These are phyloP conservation scores for Pempheris klunzingeri DNA, from an alignment of 2,797 vertebrate species.

Conservation along the genomic window DNA sequence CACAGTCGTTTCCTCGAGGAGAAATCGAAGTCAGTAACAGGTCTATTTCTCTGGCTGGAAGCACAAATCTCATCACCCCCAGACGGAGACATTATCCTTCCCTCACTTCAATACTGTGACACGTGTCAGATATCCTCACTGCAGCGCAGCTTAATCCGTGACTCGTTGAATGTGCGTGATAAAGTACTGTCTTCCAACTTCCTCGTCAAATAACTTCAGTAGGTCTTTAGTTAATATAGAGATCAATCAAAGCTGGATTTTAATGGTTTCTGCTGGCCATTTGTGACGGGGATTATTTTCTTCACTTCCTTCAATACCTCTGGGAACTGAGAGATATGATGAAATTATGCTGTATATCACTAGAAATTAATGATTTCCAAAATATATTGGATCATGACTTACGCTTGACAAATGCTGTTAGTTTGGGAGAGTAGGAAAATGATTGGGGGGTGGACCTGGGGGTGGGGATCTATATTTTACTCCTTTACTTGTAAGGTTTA, in stretches of 20 bases:
- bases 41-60: conserved; percentile 46
- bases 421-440: conserved; percentile 14
- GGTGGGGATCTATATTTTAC: not conserved
- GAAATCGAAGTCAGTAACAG: conserved; percentile 46
- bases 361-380: conserved; percentile 36
- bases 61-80: conserved; percentile 50
- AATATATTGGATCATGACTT: conserved; percentile 48
- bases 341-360: conserved; percentile 28
- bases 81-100: conserved; percentile 47
- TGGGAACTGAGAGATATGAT: conserved; percentile 39
- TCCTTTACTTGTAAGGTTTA: not conserved
- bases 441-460: not conserved
- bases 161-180: conserved; percentile 50
- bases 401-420: conserved; percentile 29
- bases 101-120: conserved; percentile 32
- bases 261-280: conserved; percentile 40
- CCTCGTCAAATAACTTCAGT: conserved; percentile 42
- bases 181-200: conserved; percentile 46
- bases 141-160: conserved; percentile 58
- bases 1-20: conserved; percentile 42
- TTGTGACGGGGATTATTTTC: conserved; percentile 44
- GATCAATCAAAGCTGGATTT: conserved; percentile 64
- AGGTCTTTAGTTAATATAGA: conserved; percentile 47
- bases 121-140: conserved; percentile 50
- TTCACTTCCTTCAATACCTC: conserved; percentile 22